Evolutionary conservation across 2,113 vertebrate genomes (phyloP).

Genomic region (Callaeas wilsoni): DNA sequence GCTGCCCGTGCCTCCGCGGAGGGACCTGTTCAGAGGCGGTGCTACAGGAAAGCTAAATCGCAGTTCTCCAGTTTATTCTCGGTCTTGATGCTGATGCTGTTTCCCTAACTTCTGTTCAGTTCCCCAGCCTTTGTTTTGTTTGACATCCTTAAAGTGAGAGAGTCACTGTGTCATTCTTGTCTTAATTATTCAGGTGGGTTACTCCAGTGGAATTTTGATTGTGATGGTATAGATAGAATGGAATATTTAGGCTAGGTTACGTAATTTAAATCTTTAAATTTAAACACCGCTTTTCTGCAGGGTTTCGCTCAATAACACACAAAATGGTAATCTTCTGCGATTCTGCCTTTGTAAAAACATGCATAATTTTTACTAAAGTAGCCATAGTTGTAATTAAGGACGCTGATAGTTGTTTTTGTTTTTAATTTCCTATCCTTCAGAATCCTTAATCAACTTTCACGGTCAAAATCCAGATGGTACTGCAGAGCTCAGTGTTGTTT

Average conservation of each 20-base stretch:
- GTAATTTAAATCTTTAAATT: not conserved
- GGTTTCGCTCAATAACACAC: not conserved
- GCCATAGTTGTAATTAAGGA: not conserved
- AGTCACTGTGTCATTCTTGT: not conserved
- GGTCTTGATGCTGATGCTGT: not conserved
- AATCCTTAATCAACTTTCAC: slow-evolving; percentile 5
- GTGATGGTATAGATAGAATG: too few species aligned
- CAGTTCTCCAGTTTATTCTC: fast-evolving
- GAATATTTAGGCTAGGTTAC: not conserved
- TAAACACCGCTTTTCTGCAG: not conserved
- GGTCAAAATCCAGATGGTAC: slow-evolving; percentile 45
- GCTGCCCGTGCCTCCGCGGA: not conserved
- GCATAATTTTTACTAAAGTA: not conserved
- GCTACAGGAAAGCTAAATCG: not conserved
- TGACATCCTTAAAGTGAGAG: not conserved
- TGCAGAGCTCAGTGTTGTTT: not conserved
- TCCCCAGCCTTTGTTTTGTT: not conserved
- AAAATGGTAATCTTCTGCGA: not conserved
- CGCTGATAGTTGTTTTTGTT: not conserved
- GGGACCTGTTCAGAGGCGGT: not conserved
- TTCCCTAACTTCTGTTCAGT: not conserved
- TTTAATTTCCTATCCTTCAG: slow-evolving; percentile 10
- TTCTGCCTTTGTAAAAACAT: not conserved
- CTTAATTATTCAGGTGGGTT: not conserved
- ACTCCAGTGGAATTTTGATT: not conserved